These are phyloP conservation scores for Phallusia fumigata DNA, from an alignment of 23 tunicate species.

Conservation along the genomic window DNA sequence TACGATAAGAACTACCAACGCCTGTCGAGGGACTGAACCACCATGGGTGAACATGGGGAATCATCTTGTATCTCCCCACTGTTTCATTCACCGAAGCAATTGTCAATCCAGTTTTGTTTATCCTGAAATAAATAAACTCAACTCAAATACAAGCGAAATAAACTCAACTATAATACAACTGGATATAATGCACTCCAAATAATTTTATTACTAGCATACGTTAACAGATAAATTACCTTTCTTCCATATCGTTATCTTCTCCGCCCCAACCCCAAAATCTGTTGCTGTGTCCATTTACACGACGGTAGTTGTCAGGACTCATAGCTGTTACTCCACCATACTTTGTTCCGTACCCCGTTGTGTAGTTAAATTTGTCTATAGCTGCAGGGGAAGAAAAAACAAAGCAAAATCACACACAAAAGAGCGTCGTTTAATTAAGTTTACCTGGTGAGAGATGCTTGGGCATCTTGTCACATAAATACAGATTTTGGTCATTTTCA, in stretches of 20 bases:
- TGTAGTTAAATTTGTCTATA: constrained; percentile 96
- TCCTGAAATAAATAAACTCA: constrained; percentile 19
- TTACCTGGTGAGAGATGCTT: constrained; percentile 89
- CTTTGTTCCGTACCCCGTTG: constrained; percentile 79
- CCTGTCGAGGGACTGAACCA: constrained; percentile 85
- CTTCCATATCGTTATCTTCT: constrained; percentile 98
- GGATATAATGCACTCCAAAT: too few relatives aligned
- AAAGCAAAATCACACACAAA: too few relatives aligned
- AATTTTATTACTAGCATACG: too few relatives aligned
- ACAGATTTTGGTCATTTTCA: constrained; percentile 90
- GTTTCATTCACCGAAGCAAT: constrained; percentile 38
- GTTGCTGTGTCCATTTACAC: constrained; percentile 92
- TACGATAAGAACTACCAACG: constrained; percentile 50
- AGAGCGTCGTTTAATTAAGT: background rate
- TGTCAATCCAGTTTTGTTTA: constrained; percentile 20
- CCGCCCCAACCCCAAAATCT: constrained; percentile 99
- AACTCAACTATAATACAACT: too few relatives aligned
- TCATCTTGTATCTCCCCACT: constrained; percentile 96
- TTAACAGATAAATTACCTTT: constrained; percentile 58
- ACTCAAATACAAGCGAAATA: too few relatives aligned
- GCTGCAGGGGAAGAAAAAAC: constrained; percentile 24
- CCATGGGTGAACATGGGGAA: constrained; percentile 95
- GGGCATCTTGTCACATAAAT: constrained; percentile 67
- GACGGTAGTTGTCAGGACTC: constrained; percentile 33
- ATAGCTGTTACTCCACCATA: constrained; percentile 98